Conservation (phyloP, 2,888 invertebrate species). For the Stictocephala bisonia region DNA sequence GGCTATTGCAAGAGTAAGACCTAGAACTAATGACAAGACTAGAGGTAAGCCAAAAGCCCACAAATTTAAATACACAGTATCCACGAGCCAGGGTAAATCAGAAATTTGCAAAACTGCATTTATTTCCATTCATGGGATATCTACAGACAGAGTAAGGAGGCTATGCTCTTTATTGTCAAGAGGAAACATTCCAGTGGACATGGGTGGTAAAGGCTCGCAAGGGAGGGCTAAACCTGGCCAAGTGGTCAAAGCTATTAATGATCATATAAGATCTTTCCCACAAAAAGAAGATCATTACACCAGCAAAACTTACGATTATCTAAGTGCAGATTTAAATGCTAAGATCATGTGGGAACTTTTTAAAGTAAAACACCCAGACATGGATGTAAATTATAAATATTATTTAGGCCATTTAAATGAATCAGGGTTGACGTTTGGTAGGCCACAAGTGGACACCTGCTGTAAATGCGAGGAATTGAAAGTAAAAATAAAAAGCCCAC, state of each 20-base stretch:
- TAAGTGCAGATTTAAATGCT: slow-evolving; percentile 8
- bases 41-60: slow-evolving; percentile 12
- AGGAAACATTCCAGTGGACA: slow-evolving; percentile 5
- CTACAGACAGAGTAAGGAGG: slow-evolving; percentile 5
- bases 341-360: slow-evolving; percentile 24
- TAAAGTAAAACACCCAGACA: slow-evolving; percentile 37
- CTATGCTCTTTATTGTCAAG: neutral
- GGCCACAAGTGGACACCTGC: slow-evolving; percentile 37
- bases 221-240: slow-evolving; percentile 31
- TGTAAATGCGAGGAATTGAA: slow-evolving; percentile 35
- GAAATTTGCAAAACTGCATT: slow-evolving; percentile 20
- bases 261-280: slow-evolving; percentile 35
- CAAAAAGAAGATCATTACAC: slow-evolving; percentile 16
- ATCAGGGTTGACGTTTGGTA: slow-evolving; percentile 39
- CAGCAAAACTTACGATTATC: slow-evolving; percentile 5
- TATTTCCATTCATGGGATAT: slow-evolving; percentile 22
- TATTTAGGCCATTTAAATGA: slow-evolving; percentile 16
- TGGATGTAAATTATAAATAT: slow-evolving; percentile 28
- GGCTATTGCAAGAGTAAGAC: too few species aligned
- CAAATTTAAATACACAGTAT: slow-evolving; percentile 22
- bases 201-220: slow-evolving; percentile 13
- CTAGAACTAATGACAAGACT: too few species aligned
- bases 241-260: slow-evolving; percentile 10
- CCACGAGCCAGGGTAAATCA: slow-evolving; percentile 6
- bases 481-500: slow-evolving; percentile 32